Conservation (phyloP, 1,140 invertebrate genomes). For the Solen grandis region DNA sequence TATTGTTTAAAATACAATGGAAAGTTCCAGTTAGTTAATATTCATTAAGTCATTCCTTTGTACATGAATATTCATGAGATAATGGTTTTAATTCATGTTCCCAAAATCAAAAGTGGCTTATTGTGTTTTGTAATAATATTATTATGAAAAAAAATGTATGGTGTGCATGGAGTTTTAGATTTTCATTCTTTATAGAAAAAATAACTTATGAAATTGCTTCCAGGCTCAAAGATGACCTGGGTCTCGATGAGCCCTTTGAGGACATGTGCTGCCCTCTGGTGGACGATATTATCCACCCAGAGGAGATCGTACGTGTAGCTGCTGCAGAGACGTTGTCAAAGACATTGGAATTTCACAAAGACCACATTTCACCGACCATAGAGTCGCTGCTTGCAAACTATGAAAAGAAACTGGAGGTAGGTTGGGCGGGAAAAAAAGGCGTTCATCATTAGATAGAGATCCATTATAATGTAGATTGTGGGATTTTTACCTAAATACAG, state of each 20-base stretch:
- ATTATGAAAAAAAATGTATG: background rate
- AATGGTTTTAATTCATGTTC: too few species aligned
- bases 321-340: conserved; percentile 88
- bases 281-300: conserved; percentile 89
- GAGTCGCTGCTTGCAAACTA: conserved; percentile 88
- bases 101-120: too few species aligned
- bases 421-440: conserved; percentile 51
- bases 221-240: conserved; percentile 85
- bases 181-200: background rate
- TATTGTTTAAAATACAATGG: too few species aligned
- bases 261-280: conserved; percentile 84
- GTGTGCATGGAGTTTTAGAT: background rate
- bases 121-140: too few species aligned
- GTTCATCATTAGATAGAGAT: too few species aligned
- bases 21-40: too few species aligned
- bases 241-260: conserved; percentile 83
- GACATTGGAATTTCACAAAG: conserved; percentile 84
- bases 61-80: too few species aligned
- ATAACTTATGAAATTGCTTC: conserved; percentile 7
- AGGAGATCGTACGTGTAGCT: conserved; percentile 89
- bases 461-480: too few species aligned
- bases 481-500: too few species aligned
- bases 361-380: conserved; percentile 84
- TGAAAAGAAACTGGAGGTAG: conserved; percentile 87
- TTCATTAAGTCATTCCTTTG: too few species aligned